Base-by-base conservation (phyloP, 2,797 vertebrate species). In the Lates japonicus region DNA sequence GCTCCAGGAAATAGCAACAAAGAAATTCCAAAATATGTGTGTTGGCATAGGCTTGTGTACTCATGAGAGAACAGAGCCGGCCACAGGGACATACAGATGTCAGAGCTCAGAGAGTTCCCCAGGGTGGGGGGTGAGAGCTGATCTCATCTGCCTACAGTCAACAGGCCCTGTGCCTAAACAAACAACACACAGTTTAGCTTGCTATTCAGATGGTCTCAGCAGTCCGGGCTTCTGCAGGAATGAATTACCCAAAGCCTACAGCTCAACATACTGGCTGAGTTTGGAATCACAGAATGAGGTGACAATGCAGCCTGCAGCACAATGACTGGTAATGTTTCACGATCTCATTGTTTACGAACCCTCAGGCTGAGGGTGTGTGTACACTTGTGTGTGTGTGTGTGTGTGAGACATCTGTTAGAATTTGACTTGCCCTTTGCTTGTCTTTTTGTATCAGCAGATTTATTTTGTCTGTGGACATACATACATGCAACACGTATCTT, bases 271-370 rank as follows among this genome's bases (percentile, higher is more conserved):
- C 93, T 92, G 90, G 91, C 89, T 90, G 75, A 87, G 14, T 94
- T 90, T 91, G 76, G 92, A 90, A 94, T 92, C 88, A 86, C 89
- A 93, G 91, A 90, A 89, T 81, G 87, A 91, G 82, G 92, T n/a
- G n/a, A 94, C 93, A 94, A 94, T 94, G 92, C 69, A 80, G 62
- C 70, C 71, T 4, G 33, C 55, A 74, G 82, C 81, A 91, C 92
- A 93, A 93, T 91, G 91, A 90, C 83, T 88, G 74, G 52, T 91
- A 93, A 93, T 93, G 92, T 87, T 90, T 95, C 94, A 94, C 92
- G 90, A 94, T 84, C 88, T 82, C 86, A 74, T 83, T 87, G 72
- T 59, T 58, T n/a, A 81, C 78, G 73, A 87, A 86, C 87, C 91
- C 78, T 82, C 69, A 33, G 84, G 93, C 75, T 63, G 42, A 78